phyloP scores from a whole-genome alignment of 2,113 vertebrate genomes.

The Callaeas wilsoni region DNA sequence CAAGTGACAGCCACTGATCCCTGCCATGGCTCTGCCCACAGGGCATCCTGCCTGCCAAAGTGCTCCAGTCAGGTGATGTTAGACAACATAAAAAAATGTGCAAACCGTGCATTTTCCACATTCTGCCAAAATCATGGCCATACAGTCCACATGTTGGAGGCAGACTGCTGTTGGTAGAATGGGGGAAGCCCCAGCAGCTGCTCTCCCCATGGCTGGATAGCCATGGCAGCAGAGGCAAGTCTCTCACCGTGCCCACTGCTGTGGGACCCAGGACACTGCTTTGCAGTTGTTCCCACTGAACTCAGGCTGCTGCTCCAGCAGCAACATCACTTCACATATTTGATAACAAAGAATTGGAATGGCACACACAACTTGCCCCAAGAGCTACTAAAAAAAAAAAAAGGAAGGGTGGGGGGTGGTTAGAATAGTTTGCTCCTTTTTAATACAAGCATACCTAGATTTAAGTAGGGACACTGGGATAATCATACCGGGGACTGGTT shows the following conservation, averaged over 20 bases:
- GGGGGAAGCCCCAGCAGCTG: neutral
- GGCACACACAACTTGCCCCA: neutral
- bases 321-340: neutral
- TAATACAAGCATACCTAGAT: neutral
- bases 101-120: neutral
- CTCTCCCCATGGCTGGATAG: neutral
- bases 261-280: too few relatives aligned
- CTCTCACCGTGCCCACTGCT: neutral
- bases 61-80: neutral
- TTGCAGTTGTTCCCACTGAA: neutral
- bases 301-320: neutral
- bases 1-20: neutral
- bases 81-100: neutral
- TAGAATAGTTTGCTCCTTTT: neutral
- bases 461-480: neutral
- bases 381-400: too few relatives aligned
- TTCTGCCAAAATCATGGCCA: neutral
- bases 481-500: too few relatives aligned
- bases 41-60: fast-evolving
- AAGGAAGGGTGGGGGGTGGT: neutral
- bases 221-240: neutral
- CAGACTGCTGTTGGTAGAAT: neutral
- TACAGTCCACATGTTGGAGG: neutral
- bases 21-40: neutral
- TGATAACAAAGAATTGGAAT: neutral